These are phyloP conservation scores for Pilophorus perplexus DNA, from an alignment of 2,888 invertebrate species.

Conservation along the genomic window DNA sequence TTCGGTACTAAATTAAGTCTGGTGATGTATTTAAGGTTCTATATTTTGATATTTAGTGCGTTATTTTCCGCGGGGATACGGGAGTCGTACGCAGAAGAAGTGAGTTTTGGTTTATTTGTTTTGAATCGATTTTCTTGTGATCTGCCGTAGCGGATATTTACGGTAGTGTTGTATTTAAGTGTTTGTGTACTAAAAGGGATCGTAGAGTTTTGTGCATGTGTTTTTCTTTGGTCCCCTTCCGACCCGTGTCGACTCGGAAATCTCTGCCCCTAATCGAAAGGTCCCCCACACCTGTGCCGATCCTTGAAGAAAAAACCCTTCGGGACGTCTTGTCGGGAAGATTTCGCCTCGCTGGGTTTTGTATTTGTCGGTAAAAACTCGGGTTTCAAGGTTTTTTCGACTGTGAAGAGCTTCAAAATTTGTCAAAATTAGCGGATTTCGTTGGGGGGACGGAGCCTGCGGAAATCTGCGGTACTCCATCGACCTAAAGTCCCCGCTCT, in stretches of 20 bases:
- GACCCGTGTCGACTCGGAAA: not conserved
- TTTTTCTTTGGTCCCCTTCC: not conserved
- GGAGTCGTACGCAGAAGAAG: conserved; percentile 48
- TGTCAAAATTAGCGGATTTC: not conserved
- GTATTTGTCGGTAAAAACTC: not conserved
- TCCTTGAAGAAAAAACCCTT: not conserved
- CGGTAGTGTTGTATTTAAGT: conserved; percentile 3
- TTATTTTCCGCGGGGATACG: conserved; percentile 48
- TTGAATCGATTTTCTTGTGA: conserved; percentile 19
- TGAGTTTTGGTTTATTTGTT: conserved; percentile 45
- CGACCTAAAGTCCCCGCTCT: conserved; percentile 23
- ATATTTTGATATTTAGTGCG: conserved; percentile 48
- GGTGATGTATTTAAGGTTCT: conserved; percentile 50
- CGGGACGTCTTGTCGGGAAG: too few species aligned
- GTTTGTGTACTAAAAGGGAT: not conserved
- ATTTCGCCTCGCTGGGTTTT: too few species aligned
- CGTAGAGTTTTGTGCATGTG: not conserved
- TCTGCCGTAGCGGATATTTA: conserved; percentile 11
- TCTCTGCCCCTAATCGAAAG: conserved; percentile 14
- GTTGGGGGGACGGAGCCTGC: not conserved
- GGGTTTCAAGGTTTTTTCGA: not conserved
- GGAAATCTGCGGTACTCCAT: conserved; percentile 9
- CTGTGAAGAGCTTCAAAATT: not conserved
- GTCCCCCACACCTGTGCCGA: conserved; percentile 32
- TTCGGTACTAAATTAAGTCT: conserved; percentile 48